A percentile compares a stretch with the other conserved stretches of the same genome.
These are phyloP conservation scores for Nomada ferruginata DNA, from an alignment of 2,888 invertebrate genomes.

Conservation along the genomic window DNA sequence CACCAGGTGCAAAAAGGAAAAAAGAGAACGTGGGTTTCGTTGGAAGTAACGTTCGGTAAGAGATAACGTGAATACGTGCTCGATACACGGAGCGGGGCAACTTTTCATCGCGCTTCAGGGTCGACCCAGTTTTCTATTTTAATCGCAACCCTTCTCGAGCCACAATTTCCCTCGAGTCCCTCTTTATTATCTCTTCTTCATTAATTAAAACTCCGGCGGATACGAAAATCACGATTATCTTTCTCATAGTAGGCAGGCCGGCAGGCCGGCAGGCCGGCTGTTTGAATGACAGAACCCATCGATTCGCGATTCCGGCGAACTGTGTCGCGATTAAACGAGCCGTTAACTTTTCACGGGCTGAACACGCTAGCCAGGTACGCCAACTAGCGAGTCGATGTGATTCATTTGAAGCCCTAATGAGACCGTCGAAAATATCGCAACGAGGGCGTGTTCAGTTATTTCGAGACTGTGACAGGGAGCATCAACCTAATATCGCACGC, in stretches of 20 bases:
- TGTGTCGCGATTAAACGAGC: slow-evolving; percentile 22
- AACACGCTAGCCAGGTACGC: background rate
- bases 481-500: slow-evolving; percentile 55
- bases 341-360: slow-evolving; percentile 15
- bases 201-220: slow-evolving; percentile 47
- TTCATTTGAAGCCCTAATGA: slow-evolving; percentile 53
- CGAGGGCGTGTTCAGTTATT: slow-evolving; percentile 68
- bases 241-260: background rate
- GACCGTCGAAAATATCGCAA: slow-evolving; percentile 61
- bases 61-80: slow-evolving; percentile 26
- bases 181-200: slow-evolving; percentile 45
- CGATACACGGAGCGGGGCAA: slow-evolving; percentile 27
- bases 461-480: slow-evolving; percentile 67
- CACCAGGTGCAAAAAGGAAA: background rate
- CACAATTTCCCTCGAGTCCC: slow-evolving; percentile 39
- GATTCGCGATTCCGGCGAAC: background rate
- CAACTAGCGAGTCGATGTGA: slow-evolving; percentile 6
- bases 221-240: slow-evolving; percentile 33
- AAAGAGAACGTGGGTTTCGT: background rate
- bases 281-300: background rate
- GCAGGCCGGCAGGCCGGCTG: too few relatives aligned
- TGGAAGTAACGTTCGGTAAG: slow-evolving; percentile 18
- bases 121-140: slow-evolving; percentile 64
- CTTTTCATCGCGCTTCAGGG: slow-evolving; percentile 49
- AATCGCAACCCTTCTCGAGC: slow-evolving; percentile 52